Evolutionary conservation across 2,888 invertebrate species (phyloP).

Genomic region (Diarsia mendica): DNA sequence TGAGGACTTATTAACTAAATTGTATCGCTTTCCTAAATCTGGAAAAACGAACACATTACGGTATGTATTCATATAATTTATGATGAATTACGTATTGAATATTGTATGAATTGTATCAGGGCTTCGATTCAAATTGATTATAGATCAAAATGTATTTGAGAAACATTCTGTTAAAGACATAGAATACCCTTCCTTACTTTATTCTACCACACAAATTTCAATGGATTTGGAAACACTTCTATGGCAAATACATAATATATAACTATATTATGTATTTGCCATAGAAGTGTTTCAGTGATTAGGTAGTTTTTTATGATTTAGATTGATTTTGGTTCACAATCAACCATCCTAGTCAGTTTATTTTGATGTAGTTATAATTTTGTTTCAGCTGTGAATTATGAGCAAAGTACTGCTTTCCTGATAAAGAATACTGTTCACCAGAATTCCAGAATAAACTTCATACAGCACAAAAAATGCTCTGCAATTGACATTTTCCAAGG

Average conservation of each 20-base stretch:
- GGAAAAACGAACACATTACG: constrained; percentile 6
- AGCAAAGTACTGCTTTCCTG: too few relatives aligned
- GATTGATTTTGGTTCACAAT: too few relatives aligned
- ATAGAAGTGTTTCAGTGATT: too few relatives aligned
- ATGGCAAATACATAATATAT: background rate
- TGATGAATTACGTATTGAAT: background rate
- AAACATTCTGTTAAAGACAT: background rate
- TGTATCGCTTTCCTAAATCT: constrained; percentile 7
- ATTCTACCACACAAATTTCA: constrained; percentile 2
- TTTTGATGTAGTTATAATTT: too few relatives aligned
- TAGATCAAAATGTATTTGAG: background rate
- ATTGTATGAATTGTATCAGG: background rate
- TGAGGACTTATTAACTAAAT: background rate
- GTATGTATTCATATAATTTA: constrained; percentile 2
- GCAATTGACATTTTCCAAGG: too few relatives aligned
- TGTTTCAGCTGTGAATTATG: too few relatives aligned
- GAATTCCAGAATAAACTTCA: too few relatives aligned
- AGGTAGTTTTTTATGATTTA: too few relatives aligned
- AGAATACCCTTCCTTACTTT: background rate
- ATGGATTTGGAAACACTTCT: constrained; percentile 9
- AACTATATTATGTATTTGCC: too few relatives aligned
- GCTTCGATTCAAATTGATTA: background rate
- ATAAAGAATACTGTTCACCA: too few relatives aligned
- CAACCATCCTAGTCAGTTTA: too few relatives aligned
- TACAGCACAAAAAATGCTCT: too few relatives aligned